Conservation (phyloP, 2,113 vertebrate genomes). For the Podilymbus podiceps region DNA sequence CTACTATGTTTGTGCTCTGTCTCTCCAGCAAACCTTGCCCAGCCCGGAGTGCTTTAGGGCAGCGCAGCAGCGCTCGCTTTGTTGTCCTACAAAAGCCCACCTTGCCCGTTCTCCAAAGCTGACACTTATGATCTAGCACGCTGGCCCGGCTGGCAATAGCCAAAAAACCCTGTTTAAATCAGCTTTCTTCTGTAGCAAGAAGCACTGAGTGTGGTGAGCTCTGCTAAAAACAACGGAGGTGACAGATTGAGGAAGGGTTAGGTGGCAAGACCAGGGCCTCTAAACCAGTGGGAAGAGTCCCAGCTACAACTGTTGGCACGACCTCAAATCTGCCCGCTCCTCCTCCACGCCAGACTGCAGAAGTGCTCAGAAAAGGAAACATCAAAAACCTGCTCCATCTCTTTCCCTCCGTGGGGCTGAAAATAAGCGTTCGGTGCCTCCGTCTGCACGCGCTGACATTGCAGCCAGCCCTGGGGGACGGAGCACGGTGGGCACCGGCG, state of each 20-base stretch:
- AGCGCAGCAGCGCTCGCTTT: not conserved
- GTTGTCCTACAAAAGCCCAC: not conserved
- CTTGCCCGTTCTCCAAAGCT: fast-evolving
- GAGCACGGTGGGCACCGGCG: fast-evolving
- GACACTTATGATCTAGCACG: fast-evolving
- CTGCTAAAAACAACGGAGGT: not conserved
- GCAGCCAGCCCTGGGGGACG: not conserved
- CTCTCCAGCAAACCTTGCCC: not conserved
- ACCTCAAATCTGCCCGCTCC: not conserved
- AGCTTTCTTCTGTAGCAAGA: not conserved
- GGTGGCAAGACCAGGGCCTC: not conserved
- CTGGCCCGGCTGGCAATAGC: not conserved
- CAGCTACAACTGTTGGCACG: fast-evolving
- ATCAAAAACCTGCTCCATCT: fast-evolving
- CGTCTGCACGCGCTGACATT: fast-evolving
- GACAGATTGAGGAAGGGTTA: not conserved
- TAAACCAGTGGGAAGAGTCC: not conserved
- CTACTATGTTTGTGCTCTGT: not conserved
- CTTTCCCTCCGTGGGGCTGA: not conserved
- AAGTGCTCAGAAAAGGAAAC: not conserved
- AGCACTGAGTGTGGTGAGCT: not conserved
- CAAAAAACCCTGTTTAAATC: not conserved
- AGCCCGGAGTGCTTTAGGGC: fast-evolving
- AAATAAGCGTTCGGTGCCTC: not conserved
- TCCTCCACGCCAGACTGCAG: not conserved